Percentiles rank a stretch among this genome's conserved stretches.
These are phyloP conservation scores for Tetropium fuscum DNA, from an alignment of 2,888 invertebrate genomes.

Conservation along the genomic window DNA sequence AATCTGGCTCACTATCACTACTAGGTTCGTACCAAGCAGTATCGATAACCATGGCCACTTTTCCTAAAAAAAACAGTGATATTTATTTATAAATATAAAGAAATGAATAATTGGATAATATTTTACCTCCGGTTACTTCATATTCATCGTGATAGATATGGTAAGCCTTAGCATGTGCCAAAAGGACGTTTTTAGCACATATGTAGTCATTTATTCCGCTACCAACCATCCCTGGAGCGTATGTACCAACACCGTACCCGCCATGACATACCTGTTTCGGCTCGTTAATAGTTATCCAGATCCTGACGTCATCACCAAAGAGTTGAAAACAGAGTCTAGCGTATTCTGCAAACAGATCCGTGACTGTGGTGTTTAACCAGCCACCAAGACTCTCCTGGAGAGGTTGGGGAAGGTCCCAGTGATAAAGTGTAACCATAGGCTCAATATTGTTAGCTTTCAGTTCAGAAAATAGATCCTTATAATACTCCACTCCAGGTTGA, in stretches of 20 bases:
- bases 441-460: slow-evolving; percentile 24
- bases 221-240: slow-evolving; percentile 57
- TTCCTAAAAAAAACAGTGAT: not conserved
- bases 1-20: slow-evolving; percentile 37
- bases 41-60: slow-evolving; percentile 38
- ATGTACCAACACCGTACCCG: slow-evolving; percentile 53
- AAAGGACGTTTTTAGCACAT: slow-evolving; percentile 73
- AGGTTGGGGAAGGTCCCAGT: slow-evolving; percentile 40
- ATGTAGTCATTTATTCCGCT: slow-evolving; percentile 71
- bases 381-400: slow-evolving; percentile 69
- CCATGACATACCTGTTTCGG: slow-evolving; percentile 57
- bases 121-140: slow-evolving; percentile 49
- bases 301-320: slow-evolving; percentile 66
- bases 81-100: not conserved
- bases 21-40: slow-evolving; percentile 41
- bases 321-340: slow-evolving; percentile 64
- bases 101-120: not conserved
- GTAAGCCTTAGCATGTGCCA: slow-evolving; percentile 75
- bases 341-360: slow-evolving; percentile 75
- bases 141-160: slow-evolving; percentile 72
- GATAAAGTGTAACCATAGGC: slow-evolving; percentile 37
- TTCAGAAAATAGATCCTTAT: slow-evolving; percentile 39
- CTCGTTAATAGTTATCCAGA: slow-evolving; percentile 71
- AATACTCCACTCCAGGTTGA: slow-evolving; percentile 61
- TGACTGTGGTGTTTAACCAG: slow-evolving; percentile 72